Conservation (phyloP, 2,113 vertebrate genomes). For the Erinaceus europaeus region DNA sequence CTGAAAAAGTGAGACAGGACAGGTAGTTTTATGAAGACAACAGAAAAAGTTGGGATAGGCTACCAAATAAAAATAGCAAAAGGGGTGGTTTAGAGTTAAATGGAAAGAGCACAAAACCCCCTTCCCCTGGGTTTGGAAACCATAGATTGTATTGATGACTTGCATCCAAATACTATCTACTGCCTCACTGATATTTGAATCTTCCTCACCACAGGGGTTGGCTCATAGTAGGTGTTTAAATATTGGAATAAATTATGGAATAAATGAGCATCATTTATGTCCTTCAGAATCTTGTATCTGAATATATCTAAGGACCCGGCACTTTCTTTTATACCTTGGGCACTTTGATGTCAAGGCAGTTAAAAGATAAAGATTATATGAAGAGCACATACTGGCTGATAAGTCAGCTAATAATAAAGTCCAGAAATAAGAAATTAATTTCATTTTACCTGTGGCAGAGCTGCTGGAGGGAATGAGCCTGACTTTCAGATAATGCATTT, state of each 20-base stretch:
- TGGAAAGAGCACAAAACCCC: not conserved
- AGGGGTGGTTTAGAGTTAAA: not conserved
- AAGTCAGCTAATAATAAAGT: not conserved
- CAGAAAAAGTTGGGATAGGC: not conserved
- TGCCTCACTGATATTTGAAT: not conserved
- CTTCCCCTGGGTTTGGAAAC: not conserved
- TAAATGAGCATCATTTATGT: not conserved
- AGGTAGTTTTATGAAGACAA: not conserved
- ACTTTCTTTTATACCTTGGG: not conserved
- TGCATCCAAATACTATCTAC: not conserved
- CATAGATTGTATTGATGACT: not conserved
- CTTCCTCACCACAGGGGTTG: not conserved
- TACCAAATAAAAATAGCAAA: not conserved
- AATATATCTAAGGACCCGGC: too few species aligned
- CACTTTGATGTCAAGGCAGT: not conserved
- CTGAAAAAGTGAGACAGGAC: not conserved
- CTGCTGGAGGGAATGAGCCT: not conserved
- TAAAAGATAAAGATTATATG: not conserved
- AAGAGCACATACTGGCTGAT: accelerated
- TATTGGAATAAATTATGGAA: not conserved
- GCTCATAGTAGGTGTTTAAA: not conserved
- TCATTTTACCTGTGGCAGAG: not conserved
- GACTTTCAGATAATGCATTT: too few species aligned
- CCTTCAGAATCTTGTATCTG: too few species aligned
- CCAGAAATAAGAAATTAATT: not conserved